Evolutionary conservation across 2,797 vertebrate species (phyloP).

Genomic region (Netta rufina): DNA sequence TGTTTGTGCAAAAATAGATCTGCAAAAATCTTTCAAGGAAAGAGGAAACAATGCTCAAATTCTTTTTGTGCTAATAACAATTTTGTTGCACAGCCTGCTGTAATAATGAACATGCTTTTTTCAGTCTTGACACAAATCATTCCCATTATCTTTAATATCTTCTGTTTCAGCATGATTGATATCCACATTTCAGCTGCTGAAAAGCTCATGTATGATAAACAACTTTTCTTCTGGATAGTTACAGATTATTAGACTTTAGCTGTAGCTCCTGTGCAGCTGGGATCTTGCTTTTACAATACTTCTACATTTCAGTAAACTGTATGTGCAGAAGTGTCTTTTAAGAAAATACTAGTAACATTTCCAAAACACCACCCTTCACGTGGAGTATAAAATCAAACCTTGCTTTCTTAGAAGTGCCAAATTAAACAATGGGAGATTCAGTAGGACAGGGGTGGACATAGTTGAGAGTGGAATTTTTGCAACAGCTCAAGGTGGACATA

Average conservation of each 20-base stretch:
- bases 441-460: too few species aligned
- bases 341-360: not conserved
- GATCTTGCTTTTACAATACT: not conserved
- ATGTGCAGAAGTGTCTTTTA: not conserved
- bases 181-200: not conserved
- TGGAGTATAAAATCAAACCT: not conserved
- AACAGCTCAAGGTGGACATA: not conserved
- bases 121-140: not conserved
- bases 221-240: not conserved
- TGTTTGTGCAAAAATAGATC: not conserved
- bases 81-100: not conserved
- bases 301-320: not conserved
- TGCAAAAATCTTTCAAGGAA: not conserved
- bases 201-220: not conserved
- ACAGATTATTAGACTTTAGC: not conserved
- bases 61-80: not conserved
- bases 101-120: not conserved
- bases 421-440: not conserved
- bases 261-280: not conserved
- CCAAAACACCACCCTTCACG: not conserved
- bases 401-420: not conserved
- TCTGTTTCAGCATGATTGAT: not conserved
- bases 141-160: not conserved
- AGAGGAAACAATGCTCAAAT: not conserved
- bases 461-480: not conserved